Percentiles rank a stretch among this genome's conserved stretches.
These are phyloP conservation scores for cat (Felis catus) DNA, from an alignment of 2,113 vertebrate genomes.

Conservation along the genomic window F.catus_Fca126_mat1.0 CM031420.1:41173001-41173500, in stretches of 20 bases:
- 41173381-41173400: background rate
- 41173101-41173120: background rate
- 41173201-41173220: background rate
- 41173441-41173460: background rate
- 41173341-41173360: background rate
- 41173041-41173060: background rate
- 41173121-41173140: background rate
- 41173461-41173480: background rate
- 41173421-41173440: background rate
- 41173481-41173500: background rate
- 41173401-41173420: background rate
- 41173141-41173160: background rate
- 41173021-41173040: background rate
- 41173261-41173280: background rate
- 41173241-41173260: background rate
- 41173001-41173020: background rate
- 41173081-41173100: background rate
- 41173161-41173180: background rate
- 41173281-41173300: background rate
- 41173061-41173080: background rate
- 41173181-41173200: background rate
- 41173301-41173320: background rate
- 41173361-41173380: background rate
- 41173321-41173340: background rate
- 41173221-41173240: background rate